Conservation (phyloP, 2,113 vertebrate genomes). For the Junco hyemalis region DNA sequence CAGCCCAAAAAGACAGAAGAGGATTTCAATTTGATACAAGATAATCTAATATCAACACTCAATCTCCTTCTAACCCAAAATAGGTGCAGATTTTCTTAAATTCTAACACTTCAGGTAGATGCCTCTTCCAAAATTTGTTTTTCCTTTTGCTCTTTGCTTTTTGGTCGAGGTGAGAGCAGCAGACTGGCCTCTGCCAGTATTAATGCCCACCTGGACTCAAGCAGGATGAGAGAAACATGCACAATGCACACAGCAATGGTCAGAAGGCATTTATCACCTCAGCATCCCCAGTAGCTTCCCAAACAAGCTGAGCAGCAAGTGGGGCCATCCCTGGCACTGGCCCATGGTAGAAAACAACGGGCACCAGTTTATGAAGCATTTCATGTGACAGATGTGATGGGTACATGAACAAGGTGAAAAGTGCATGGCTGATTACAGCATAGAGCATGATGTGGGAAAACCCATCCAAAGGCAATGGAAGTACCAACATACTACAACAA, state of each 20-base stretch:
- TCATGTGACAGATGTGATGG: not conserved
- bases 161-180: not conserved
- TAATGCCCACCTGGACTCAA: not conserved
- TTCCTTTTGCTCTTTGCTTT: not conserved
- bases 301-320: not conserved
- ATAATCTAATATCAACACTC: not conserved
- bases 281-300: not conserved
- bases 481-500: not conserved
- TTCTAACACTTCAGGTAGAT: accelerated
- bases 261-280: not conserved
- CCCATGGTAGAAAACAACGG: no score
- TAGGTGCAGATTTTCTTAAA: not conserved
- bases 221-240: not conserved
- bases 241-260: not conserved
- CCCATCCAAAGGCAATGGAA: not conserved
- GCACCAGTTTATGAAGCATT: not conserved
- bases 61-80: not conserved
- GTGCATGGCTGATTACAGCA: accelerated
- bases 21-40: not conserved
- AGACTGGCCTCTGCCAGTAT: not conserved
- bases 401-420: not conserved
- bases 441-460: not conserved
- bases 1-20: not conserved
- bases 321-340: no score
- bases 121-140: not conserved